Percentiles rank a stretch among this genome's conserved stretches.
These are phyloP conservation scores for Halcyon smyrnensis DNA, from an alignment of 2,797 vertebrate species.

Conservation along the genomic window DNA sequence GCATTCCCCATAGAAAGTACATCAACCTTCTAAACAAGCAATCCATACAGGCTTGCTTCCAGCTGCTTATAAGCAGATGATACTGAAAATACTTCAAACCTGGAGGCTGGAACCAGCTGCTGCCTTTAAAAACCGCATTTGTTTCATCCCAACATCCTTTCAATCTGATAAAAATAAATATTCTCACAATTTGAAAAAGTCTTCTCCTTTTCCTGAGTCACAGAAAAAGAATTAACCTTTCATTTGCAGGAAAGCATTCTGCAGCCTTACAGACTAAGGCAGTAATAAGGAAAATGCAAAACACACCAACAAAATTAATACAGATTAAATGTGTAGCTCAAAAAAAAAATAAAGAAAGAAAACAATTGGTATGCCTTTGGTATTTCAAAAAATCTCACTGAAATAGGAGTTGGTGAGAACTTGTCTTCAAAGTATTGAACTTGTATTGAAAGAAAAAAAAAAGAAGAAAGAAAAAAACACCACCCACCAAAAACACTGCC, in stretches of 20 bases:
- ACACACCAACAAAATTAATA: not conserved
- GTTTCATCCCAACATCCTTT: conserved; percentile 35
- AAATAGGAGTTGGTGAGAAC: not conserved
- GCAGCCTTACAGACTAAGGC: not conserved
- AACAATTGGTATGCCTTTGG: accelerated
- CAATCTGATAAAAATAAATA: conserved; percentile 40
- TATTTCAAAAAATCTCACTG: not conserved
- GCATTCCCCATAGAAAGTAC: conserved; percentile 62
- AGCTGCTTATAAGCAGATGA: conserved; percentile 61
- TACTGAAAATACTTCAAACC: conserved; percentile 45
- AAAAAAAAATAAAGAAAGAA: not conserved
- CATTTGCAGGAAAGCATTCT: not conserved
- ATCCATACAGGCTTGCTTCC: conserved; percentile 22
- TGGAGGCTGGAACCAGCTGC: conserved; percentile 57
- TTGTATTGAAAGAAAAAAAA: not conserved
- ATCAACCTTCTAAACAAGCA: conserved; percentile 60
- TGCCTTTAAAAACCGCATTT: not conserved
- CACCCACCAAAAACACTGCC: no score
- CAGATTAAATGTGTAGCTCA: not conserved
- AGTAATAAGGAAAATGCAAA: not conserved
- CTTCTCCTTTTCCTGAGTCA: conserved; percentile 10
- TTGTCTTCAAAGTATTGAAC: not conserved
- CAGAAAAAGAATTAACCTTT: not conserved
- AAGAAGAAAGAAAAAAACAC: not conserved
- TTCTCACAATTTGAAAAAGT: conserved; percentile 11